Base-by-base conservation (phyloP, 2,797 vertebrate genomes). In the Myotis myotis region DNA sequence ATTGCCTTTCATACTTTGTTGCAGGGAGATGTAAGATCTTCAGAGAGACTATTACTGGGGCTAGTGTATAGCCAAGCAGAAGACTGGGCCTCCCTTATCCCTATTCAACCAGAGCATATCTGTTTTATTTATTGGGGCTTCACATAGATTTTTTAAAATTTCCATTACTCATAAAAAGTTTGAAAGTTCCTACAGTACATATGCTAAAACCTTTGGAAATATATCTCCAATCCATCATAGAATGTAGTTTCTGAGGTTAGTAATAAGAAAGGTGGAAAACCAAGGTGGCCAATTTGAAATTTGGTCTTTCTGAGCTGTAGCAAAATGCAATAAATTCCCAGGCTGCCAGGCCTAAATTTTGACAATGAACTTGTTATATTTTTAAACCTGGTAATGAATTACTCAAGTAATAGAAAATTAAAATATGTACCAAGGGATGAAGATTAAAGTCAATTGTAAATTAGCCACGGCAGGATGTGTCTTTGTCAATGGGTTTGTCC, bases 371-470 rank as follows among this genome's bases (percentile, higher is more conserved):
- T 91, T 70, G 20, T 84, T 86, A 51, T 3, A 25, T 53, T 74
- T 60, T 62, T 19, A 10, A 95, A 60, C 17, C 19, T 68, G 72
- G 5, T 2, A 60, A 76, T 85, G 75, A 85, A 79, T 91, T 87
- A 81, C 44, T 86, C 47, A 62, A 83, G 33, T 79, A 79, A 68
- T 28, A 62, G 49, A 83, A 28, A 83, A 84, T 49, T 10, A 86
- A 41, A 47, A 47, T 17, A n/a, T 57, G 16, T 3, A 64, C 28
- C 23, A 51, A 86, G 87, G 25, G 62, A 30, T 80, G n/a, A 84
- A 81, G 28, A 41, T 60, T 71, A 78, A 89, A 87, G 53, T 80
- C n/a, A 64, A 51, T 60, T 71, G 78, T 89, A 91, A 93, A 68
- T 87, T 71, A 64, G 25, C 76, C n/a, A 3, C 8, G 0, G 30